Conservation (phyloP, 2,888 invertebrate genomes). For the Dryadula phaetusa region DNA sequence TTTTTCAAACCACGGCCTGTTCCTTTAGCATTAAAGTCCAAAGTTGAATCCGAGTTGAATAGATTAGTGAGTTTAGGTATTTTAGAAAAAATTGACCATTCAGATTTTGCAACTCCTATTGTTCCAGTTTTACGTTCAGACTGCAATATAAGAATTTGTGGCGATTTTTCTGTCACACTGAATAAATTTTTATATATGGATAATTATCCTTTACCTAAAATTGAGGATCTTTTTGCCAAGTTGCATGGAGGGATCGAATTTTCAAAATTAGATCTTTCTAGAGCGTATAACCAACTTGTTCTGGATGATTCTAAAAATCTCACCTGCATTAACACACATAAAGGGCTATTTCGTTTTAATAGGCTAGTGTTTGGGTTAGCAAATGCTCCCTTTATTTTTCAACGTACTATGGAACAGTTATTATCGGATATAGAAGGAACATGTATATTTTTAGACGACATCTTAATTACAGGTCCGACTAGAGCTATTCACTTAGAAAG, state of each 20-base stretch:
- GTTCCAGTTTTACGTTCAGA: conserved; percentile 21
- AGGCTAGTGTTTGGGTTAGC: conserved; percentile 37
- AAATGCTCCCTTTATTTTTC: too few species aligned
- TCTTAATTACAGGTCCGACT: conserved; percentile 36
- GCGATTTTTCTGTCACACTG: not conserved
- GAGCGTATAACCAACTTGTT: conserved; percentile 2
- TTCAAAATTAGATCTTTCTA: too few species aligned
- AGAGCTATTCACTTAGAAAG: conserved; percentile 21
- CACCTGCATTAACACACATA: too few species aligned
- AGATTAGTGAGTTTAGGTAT: conserved; percentile 42
- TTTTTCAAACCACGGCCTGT: too few species aligned
- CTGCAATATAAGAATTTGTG: not conserved
- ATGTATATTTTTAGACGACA: conserved; percentile 34
- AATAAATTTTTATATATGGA: conserved; percentile 6
- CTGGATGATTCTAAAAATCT: too few species aligned
- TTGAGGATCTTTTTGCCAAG: not conserved
- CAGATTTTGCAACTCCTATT: conserved; percentile 17
- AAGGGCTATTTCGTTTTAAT: too few species aligned
- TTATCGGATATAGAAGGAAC: conserved; percentile 3
- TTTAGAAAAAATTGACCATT: too few species aligned
- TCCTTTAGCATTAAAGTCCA: conserved; percentile 41
- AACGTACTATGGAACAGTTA: conserved; percentile 11
- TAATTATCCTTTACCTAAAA: conserved; percentile 1
- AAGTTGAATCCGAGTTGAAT: conserved; percentile 39
- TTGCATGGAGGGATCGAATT: not conserved